Conservation (phyloP, 2,113 vertebrate species). For the Carettochelys insculpta region DNA sequence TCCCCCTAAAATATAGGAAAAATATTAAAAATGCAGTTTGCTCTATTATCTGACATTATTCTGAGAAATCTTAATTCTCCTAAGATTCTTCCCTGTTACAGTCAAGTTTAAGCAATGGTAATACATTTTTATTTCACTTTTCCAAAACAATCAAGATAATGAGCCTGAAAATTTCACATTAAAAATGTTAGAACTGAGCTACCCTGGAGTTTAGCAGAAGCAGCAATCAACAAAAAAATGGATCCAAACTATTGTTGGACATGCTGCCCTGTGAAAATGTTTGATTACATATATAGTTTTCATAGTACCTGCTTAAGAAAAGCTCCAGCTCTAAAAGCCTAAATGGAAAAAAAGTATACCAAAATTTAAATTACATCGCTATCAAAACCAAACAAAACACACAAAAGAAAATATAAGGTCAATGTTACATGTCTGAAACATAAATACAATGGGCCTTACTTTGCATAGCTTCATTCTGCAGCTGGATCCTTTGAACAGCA, state of each 20-base stretch:
- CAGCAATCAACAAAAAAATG: conserved; percentile 17
- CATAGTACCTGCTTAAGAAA: background rate
- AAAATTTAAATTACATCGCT: background rate
- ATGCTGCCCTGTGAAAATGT: background rate
- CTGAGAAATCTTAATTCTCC: background rate
- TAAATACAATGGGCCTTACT: conserved; percentile 46
- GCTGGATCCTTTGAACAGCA: conserved; percentile 21
- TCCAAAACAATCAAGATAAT: background rate
- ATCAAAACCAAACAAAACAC: background rate
- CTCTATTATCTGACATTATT: background rate
- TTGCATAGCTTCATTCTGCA: conserved; percentile 42
- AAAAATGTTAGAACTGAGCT: background rate
- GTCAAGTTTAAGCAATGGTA: conserved; percentile 1
- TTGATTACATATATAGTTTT: background rate
- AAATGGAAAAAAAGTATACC: background rate
- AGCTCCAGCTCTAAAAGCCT: background rate
- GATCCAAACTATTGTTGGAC: background rate
- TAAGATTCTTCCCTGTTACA: background rate
- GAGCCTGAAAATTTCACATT: conserved; percentile 9
- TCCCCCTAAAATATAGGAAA: background rate
- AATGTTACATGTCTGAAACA: background rate
- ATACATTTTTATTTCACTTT: background rate
- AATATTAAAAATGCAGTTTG: background rate
- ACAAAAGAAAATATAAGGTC: background rate
- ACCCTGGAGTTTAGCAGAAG: conserved; percentile 4